These are phyloP conservation scores for Trichogramma dendrolimi DNA, from an alignment of 2,888 invertebrate genomes.

Conservation along the genomic window DNA sequence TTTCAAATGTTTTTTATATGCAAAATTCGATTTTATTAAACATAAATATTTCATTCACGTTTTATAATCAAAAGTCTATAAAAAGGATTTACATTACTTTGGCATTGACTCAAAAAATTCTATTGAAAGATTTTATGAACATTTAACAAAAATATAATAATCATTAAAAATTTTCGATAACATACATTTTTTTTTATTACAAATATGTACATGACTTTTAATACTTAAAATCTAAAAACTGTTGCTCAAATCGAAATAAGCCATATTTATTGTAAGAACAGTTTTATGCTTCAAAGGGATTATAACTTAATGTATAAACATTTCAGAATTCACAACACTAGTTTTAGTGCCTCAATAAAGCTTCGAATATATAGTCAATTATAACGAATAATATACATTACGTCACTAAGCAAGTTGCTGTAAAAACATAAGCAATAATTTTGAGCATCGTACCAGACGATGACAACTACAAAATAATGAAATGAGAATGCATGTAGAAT, in stretches of 20 bases:
- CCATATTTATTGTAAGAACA: slow-evolving; percentile 22
- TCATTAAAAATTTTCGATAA: no score
- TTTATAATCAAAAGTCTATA: no score
- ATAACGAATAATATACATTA: slow-evolving; percentile 10
- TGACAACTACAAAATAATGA: slow-evolving; percentile 6
- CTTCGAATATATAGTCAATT: background rate
- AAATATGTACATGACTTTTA: slow-evolving; percentile 8
- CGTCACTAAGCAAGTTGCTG: no score
- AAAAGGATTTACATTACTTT: no score
- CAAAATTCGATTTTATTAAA: no score
- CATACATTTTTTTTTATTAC: background rate
- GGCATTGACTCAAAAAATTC: no score
- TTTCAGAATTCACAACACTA: slow-evolving; percentile 18
- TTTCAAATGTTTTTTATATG: no score
- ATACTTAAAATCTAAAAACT: slow-evolving; percentile 2
- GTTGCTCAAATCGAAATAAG: slow-evolving; percentile 14
- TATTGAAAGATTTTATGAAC: no score
- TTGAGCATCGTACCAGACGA: slow-evolving; percentile 24
- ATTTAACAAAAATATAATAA: no score
- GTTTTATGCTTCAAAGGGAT: slow-evolving; percentile 13
- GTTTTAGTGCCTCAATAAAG: slow-evolving; percentile 15
- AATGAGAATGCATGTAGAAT: slow-evolving; percentile 26
- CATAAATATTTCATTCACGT: no score
- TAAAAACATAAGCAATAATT: background rate
- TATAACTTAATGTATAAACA: slow-evolving; percentile 18